phyloP scores from a whole-genome alignment of 2,113 vertebrate genomes.

The Ia io region DNA sequence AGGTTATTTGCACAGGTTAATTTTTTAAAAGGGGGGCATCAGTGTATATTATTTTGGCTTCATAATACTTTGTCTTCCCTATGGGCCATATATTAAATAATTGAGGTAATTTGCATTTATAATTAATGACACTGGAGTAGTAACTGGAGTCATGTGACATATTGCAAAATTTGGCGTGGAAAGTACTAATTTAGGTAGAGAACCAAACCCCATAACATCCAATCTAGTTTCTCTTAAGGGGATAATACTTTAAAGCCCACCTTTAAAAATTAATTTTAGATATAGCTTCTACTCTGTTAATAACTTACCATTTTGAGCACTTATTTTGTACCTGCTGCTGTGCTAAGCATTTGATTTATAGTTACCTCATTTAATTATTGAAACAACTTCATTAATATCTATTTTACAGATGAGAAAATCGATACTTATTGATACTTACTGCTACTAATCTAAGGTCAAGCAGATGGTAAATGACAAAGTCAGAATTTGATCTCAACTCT shows the following conservation, averaged over 20 bases:
- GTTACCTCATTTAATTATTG: constrained; percentile 16
- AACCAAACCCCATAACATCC: neutral
- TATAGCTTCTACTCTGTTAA: constrained; percentile 18
- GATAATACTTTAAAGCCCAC: neutral
- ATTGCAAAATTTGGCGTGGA: neutral
- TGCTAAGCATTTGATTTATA: constrained; percentile 22
- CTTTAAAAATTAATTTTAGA: neutral
- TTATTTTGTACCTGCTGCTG: neutral
- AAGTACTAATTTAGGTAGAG: neutral
- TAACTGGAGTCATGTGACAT: neutral
- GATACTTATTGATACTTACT: neutral
- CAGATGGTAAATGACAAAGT: neutral
- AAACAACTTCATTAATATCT: neutral
- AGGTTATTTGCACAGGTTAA: neutral
- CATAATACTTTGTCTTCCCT: neutral
- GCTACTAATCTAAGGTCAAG: neutral
- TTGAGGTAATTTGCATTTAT: neutral
- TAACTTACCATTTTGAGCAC: neutral
- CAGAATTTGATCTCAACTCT: neutral
- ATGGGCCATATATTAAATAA: neutral
- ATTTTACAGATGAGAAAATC: constrained; percentile 28
- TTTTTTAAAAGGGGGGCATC: neutral
- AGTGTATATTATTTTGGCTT: neutral
- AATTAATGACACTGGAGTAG: neutral
- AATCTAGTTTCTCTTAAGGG: neutral